A percentile compares a stretch with the other conserved stretches of the same genome.
Evolutionary conservation across 2,888 invertebrate genomes (phyloP).

Genomic region (Melanargia galathea): DNA sequence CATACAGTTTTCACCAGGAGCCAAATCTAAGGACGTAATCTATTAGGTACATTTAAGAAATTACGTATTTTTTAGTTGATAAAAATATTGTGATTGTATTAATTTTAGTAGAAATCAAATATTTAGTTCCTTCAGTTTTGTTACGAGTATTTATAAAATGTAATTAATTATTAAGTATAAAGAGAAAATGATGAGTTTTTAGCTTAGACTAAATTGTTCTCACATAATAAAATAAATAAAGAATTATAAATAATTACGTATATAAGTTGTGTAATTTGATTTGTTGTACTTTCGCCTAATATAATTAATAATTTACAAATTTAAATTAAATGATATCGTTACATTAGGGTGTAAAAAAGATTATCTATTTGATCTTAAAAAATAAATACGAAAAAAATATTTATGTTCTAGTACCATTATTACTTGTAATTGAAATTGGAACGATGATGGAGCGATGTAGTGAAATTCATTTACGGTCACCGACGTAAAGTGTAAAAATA

Average conservation of each 20-base stretch:
- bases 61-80: slow-evolving; percentile 67
- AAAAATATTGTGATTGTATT: slow-evolving; percentile 70
- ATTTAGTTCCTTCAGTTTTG: slow-evolving; percentile 80
- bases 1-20: slow-evolving; percentile 63
- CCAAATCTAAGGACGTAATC: slow-evolving; percentile 76
- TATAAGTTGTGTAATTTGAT: slow-evolving; percentile 78
- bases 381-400: slow-evolving; percentile 79
- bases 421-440: slow-evolving; percentile 75
- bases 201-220: slow-evolving; percentile 75
- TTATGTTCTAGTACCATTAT: slow-evolving; percentile 81
- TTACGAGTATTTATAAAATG: slow-evolving; percentile 77
- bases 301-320: slow-evolving; percentile 70
- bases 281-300: slow-evolving; percentile 79
- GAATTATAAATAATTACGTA: slow-evolving; percentile 63
- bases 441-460: slow-evolving; percentile 78
- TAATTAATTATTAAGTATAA: slow-evolving; percentile 50
- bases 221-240: slow-evolving; percentile 59
- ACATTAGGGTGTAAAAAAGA: slow-evolving; percentile 82
- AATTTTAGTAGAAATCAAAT: slow-evolving; percentile 71
- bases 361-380: slow-evolving; percentile 82
- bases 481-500: slow-evolving; percentile 80
- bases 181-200: slow-evolving; percentile 52
- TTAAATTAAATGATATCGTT: slow-evolving; percentile 78
- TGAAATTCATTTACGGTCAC: slow-evolving; percentile 81
- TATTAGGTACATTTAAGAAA: slow-evolving; percentile 64